Conservation (phyloP, 2,797 vertebrate species). For the Sphaeramia orbicularis region DNA sequence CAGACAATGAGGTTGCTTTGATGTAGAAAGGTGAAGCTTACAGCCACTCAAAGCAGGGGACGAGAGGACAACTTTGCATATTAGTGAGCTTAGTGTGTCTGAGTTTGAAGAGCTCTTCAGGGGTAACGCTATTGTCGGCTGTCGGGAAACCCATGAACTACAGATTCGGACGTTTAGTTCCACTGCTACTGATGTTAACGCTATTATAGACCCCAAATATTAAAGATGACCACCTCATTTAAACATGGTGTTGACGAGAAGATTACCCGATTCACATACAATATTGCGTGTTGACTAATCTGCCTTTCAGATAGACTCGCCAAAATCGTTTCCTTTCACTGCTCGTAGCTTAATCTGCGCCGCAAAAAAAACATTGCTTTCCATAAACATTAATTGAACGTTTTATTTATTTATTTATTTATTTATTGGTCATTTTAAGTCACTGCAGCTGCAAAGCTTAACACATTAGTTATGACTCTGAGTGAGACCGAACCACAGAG, state of each 20-base stretch:
- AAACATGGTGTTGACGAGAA: not conserved
- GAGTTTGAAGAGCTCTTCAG: conserved; percentile 51
- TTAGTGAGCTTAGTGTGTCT: conserved; percentile 25
- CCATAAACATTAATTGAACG: not conserved
- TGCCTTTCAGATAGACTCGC: not conserved
- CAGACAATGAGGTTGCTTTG: conserved; percentile 63
- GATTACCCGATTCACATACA: not conserved
- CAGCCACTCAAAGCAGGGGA: conserved; percentile 41
- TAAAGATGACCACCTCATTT: not conserved
- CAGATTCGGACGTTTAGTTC: not conserved
- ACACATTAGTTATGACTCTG: not conserved
- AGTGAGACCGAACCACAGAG: not conserved
- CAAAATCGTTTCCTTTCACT: conserved; percentile 1
- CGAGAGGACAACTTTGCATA: conserved; percentile 54
- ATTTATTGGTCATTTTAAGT: conserved; percentile 1
- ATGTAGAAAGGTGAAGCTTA: conserved; percentile 58
- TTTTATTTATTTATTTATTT: conserved; percentile 8
- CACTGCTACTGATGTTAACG: conserved; percentile 11
- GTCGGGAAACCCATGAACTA: too few species aligned
- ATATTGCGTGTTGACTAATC: not conserved
- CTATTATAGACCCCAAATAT: conserved; percentile 2
- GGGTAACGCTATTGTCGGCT: not conserved
- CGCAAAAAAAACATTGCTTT: too few species aligned
- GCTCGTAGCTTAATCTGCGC: not conserved
- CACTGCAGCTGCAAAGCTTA: not conserved